Conservation (phyloP, 2,113 vertebrate genomes). For the Rhizomys pruinosus region DNA sequence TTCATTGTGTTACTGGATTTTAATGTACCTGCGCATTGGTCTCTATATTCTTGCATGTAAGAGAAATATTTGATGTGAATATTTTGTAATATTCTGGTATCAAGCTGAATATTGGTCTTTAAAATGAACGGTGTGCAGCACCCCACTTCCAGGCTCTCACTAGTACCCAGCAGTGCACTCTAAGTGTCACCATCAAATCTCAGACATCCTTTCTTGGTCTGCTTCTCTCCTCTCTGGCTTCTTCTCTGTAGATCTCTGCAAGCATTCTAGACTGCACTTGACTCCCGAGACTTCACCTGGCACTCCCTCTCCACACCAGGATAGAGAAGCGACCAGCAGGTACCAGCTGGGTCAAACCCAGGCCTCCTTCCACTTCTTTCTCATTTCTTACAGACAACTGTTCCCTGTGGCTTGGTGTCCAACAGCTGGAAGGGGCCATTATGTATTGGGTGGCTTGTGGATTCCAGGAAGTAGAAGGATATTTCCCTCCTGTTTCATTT, state of each 20-base stretch:
- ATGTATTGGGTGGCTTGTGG: too few relatives aligned
- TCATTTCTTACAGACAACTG: background rate
- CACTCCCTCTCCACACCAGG: background rate
- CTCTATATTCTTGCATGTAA: background rate
- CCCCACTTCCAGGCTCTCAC: background rate
- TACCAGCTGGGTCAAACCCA: accelerated
- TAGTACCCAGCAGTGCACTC: accelerated
- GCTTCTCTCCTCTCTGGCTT: too few relatives aligned
- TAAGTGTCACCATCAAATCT: too few relatives aligned
- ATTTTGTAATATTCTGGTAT: background rate
- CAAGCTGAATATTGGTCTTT: background rate
- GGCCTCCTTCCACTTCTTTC: background rate
- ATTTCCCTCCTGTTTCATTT: background rate
- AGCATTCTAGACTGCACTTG: background rate
- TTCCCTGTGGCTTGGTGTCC: background rate
- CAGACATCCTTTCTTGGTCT: background rate
- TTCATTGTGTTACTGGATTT: background rate
- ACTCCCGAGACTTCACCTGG: background rate
- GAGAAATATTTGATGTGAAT: background rate
- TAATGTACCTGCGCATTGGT: background rate
- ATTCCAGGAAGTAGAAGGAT: background rate
- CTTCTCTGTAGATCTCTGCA: background rate
- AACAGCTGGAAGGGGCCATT: background rate
- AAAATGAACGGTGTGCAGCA: background rate
- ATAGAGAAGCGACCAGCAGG: background rate